Evolutionary conservation across 2,888 invertebrate genomes (phyloP).

Genomic region (Polydrusus tereticollis): DNA sequence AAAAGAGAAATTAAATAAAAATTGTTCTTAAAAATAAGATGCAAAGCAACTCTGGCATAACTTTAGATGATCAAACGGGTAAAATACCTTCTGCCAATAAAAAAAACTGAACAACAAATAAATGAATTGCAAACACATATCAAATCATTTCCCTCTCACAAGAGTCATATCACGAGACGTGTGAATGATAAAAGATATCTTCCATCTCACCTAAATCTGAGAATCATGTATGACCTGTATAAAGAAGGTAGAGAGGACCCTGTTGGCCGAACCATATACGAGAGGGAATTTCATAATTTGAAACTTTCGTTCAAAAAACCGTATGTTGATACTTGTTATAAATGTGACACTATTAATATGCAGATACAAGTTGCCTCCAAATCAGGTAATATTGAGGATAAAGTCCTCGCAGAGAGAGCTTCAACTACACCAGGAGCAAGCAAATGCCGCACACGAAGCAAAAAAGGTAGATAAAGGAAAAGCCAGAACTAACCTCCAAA

Average conservation of each 20-base stretch:
- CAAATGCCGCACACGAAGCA: neutral
- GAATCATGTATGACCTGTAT: slow-evolving; percentile 40
- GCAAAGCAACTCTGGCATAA: neutral
- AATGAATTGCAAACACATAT: slow-evolving; percentile 36
- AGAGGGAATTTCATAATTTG: slow-evolving; percentile 39
- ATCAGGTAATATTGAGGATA: neutral
- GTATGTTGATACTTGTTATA: slow-evolving; percentile 39
- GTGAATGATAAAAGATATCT: slow-evolving; percentile 26
- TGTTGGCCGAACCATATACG: slow-evolving; percentile 34
- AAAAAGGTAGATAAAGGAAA: slow-evolving; percentile 8
- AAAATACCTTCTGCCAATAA: slow-evolving; percentile 22
- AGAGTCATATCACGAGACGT: slow-evolving; percentile 35
- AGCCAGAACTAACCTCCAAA: neutral
- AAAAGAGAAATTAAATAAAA: slow-evolving; percentile 47
- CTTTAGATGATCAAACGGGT: slow-evolving; percentile 5
- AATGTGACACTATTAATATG: slow-evolving; percentile 30
- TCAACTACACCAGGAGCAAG: slow-evolving; percentile 12
- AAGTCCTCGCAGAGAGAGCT: neutral
- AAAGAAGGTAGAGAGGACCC: slow-evolving; percentile 5
- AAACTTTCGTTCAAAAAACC: slow-evolving; percentile 40
- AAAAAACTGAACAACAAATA: slow-evolving; percentile 13
- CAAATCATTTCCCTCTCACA: slow-evolving; percentile 39
- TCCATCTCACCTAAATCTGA: slow-evolving; percentile 9
- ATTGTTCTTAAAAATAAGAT: slow-evolving; percentile 31
- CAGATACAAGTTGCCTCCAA: slow-evolving; percentile 1